These are phyloP conservation scores for Cyprinella venusta DNA, from an alignment of 2,797 vertebrate species.

Conservation along the genomic window DNA sequence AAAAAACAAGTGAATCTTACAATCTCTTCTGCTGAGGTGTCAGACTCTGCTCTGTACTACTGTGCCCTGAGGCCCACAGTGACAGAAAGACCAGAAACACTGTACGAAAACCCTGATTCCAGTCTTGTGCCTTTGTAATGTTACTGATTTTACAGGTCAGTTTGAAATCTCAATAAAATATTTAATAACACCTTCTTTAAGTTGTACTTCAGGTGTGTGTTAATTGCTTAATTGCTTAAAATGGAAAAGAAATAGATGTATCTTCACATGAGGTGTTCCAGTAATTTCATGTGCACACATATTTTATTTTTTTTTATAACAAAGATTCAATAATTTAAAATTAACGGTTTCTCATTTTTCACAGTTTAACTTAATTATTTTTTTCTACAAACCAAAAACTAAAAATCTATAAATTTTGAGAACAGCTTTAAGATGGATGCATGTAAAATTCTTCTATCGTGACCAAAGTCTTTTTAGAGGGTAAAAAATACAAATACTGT, in stretches of 20 bases:
- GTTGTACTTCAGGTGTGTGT: background rate
- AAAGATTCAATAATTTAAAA: no score
- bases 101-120: background rate
- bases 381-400: no score
- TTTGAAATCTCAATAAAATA: background rate
- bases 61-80: constrained; percentile 33
- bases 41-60: constrained; percentile 35
- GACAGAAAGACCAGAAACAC: background rate
- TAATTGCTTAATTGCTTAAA: background rate
- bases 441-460: no score
- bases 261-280: background rate
- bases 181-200: background rate
- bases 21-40: constrained; percentile 12
- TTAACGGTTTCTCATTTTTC: no score
- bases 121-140: background rate
- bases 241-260: background rate
- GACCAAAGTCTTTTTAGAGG: background rate
- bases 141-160: background rate
- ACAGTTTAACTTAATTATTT: no score
- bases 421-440: background rate
- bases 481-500: background rate
- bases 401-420: no score
- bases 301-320: background rate
- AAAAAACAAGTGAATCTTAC: constrained; percentile 31
- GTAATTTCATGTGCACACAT: background rate